Conservation (phyloP, 2,797 vertebrate species). For the Chelon auratus region DNA sequence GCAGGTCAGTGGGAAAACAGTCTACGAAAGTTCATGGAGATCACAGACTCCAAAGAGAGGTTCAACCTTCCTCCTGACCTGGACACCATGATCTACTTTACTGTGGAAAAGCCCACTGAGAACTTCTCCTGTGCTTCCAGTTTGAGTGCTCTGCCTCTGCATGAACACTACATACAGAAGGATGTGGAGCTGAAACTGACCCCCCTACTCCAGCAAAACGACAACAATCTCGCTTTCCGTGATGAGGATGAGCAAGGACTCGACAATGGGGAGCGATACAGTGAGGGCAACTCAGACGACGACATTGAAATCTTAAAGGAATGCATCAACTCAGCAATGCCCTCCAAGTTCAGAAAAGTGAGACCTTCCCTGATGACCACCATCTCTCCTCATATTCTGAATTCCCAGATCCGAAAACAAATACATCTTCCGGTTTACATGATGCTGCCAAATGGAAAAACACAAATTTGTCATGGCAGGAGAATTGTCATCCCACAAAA, state of each 20-base stretch:
- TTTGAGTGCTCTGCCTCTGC: conserved; percentile 94
- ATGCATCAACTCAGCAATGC: conserved; percentile 96
- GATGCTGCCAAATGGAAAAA: conserved; percentile 91
- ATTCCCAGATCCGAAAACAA: conserved; percentile 85
- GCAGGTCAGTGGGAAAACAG: conserved; percentile 95
- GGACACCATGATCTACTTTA: conserved; percentile 98
- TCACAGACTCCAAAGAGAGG: conserved; percentile 94
- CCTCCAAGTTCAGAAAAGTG: conserved; percentile 92
- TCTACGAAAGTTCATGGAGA: conserved; percentile 95
- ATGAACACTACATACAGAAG: conserved; percentile 97
- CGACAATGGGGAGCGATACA: conserved; percentile 83
- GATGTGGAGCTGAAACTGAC: conserved; percentile 97
- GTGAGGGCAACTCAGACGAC: conserved; percentile 90
- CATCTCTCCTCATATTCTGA: conserved; percentile 85
- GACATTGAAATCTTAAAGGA: conserved; percentile 96
- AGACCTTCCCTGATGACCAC: conserved; percentile 89
- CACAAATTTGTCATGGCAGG: conserved; percentile 78
- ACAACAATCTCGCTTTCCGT: conserved; percentile 80
- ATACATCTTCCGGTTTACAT: conserved; percentile 93
- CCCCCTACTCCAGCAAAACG: conserved; percentile 90
- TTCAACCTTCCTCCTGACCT: conserved; percentile 94
- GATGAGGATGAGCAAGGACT: conserved; percentile 85
- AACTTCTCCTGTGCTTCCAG: conserved; percentile 99
- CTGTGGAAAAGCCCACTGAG: conserved; percentile 96
- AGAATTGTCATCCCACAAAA: conserved; percentile 82